Evolutionary conservation across 2,797 vertebrate species (phyloP).

Genomic region (Diceros bicornis): DNA sequence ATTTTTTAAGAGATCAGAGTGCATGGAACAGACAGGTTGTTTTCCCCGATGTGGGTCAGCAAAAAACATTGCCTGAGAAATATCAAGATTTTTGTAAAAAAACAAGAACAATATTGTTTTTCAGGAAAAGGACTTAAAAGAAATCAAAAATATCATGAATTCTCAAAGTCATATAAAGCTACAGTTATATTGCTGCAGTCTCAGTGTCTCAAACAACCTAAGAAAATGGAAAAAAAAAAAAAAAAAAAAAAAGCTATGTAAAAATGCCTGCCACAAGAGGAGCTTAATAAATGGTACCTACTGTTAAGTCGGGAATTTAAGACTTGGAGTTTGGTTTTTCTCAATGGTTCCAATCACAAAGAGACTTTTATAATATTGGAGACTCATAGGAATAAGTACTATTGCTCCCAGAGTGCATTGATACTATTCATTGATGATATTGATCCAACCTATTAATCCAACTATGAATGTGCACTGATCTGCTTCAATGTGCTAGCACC

Average conservation of each 20-base stretch:
- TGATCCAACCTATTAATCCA: neutral
- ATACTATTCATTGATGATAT: neutral
- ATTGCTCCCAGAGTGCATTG: neutral
- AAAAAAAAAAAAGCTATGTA: neutral
- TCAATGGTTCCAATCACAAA: neutral
- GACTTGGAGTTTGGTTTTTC: neutral
- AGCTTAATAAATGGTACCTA: neutral
- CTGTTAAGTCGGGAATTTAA: neutral
- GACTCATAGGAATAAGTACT: neutral
- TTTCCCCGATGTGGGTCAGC: neutral
- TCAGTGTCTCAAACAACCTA: neutral
- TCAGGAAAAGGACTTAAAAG: neutral
- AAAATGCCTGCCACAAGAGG: neutral
- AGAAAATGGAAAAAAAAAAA: neutral
- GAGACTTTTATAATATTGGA: neutral
- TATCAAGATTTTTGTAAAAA: slow-evolving; percentile 12
- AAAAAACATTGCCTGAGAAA: slow-evolving; percentile 48
- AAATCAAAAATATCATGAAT: neutral
- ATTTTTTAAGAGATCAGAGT: neutral
- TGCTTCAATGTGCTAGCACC: neutral
- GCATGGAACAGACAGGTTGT: neutral
- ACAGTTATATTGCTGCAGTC: neutral
- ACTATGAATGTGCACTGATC: neutral
- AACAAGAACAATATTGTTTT: neutral
- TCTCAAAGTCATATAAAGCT: neutral